phyloP scores from a whole-genome alignment of 2,888 invertebrate species.

The Eledone cirrhosa region DNA sequence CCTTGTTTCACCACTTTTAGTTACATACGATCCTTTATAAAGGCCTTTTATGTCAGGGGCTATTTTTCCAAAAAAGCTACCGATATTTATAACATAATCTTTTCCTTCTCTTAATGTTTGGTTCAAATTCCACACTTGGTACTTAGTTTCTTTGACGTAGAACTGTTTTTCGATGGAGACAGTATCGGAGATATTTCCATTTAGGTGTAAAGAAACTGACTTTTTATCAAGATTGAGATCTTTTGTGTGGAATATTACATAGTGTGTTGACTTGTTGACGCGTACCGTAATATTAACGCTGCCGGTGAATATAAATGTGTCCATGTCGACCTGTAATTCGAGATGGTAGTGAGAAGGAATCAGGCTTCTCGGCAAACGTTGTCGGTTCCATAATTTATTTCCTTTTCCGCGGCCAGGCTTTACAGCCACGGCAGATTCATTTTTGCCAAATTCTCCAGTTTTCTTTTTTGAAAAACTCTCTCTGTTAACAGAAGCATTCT shows the following conservation, averaged over 20 bases:
- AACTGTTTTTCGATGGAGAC: conserved; percentile 40
- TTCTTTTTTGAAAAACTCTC: neutral
- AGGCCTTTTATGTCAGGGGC: conserved; percentile 47
- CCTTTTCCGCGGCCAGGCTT: neutral
- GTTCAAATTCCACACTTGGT: conserved; percentile 46
- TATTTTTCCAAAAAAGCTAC: conserved; percentile 44
- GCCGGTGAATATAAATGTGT: conserved; percentile 43
- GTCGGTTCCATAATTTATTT: conserved; percentile 40
- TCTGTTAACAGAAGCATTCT: neutral
- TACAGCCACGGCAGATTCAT: conserved; percentile 18
- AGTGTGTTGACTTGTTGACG: conserved; percentile 41
- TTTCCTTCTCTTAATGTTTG: conserved; percentile 35
- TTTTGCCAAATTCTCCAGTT: neutral
- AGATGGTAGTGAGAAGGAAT: conserved; percentile 51
- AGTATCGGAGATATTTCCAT: neutral
- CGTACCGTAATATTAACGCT: conserved; percentile 46
- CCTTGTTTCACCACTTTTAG: conserved; percentile 39
- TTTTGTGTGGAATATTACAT: conserved; percentile 47
- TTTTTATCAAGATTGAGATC: neutral
- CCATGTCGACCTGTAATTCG: conserved; percentile 44
- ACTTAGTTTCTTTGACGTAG: conserved; percentile 42
- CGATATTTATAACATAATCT: conserved; percentile 41
- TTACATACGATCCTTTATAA: conserved; percentile 51
- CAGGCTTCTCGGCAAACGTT: conserved; percentile 49
- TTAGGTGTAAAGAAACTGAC: neutral